Conservation (phyloP, 2,113 vertebrate species). For the Bubo scandiacus region DNA sequence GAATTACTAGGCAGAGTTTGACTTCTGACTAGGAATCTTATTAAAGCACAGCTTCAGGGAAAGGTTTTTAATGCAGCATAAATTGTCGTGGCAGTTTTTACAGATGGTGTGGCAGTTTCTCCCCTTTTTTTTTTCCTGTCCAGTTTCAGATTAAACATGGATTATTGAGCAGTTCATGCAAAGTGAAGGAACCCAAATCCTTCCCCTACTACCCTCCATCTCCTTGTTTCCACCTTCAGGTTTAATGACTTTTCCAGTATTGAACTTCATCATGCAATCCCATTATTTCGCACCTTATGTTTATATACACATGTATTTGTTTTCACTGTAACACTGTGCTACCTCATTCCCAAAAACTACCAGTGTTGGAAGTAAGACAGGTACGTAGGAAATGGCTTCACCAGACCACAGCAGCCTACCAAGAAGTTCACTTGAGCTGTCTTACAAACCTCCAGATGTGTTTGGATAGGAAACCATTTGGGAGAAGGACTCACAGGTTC, state of each 20-base stretch:
- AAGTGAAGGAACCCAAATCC: background rate
- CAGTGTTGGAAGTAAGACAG: background rate
- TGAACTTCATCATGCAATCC: background rate
- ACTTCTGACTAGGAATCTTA: conserved; percentile 69
- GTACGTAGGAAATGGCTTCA: fast-evolving
- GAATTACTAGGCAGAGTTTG: conserved; percentile 65
- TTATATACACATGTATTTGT: background rate
- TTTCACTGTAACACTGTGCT: background rate
- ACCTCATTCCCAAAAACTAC: background rate
- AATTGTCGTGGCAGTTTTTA: conserved; percentile 67
- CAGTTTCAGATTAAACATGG: background rate
- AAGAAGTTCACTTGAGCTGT: background rate
- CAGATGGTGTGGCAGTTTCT: conserved; percentile 23
- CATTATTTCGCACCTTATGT: background rate
- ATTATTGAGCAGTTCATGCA: background rate
- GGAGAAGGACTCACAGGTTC: background rate
- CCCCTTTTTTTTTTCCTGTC: background rate
- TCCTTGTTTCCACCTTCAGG: background rate
- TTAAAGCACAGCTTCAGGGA: conserved; percentile 77
- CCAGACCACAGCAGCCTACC: background rate
- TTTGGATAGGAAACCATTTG: background rate
- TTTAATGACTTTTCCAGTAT: background rate
- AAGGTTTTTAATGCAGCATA: conserved; percentile 67
- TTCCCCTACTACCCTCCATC: background rate
- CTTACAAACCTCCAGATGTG: fast-evolving